phyloP scores from a whole-genome alignment of 2,113 vertebrate genomes.

The Pituophis catenifer region DNA sequence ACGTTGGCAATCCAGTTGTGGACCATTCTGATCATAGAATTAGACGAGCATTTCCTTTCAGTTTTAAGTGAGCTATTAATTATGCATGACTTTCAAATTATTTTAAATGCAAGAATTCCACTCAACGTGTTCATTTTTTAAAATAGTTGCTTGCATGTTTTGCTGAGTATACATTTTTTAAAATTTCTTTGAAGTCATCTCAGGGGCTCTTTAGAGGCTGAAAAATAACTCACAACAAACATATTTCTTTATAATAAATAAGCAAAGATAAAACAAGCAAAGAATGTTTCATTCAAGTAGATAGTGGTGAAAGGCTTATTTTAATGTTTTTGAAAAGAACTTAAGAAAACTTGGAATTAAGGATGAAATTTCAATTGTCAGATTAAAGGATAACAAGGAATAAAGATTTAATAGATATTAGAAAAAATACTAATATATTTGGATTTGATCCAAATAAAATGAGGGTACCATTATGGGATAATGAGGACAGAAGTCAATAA shows the following conservation, averaged over 20 bases:
- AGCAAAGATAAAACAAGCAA: background rate
- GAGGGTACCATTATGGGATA: background rate
- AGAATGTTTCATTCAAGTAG: background rate
- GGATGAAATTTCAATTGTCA: background rate
- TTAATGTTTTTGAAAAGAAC: background rate
- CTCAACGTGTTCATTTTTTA: background rate
- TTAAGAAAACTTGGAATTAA: background rate
- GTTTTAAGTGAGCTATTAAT: background rate
- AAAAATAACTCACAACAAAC: background rate
- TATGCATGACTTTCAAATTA: background rate
- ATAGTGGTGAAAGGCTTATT: background rate
- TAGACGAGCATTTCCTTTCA: background rate
- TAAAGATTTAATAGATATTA: background rate
- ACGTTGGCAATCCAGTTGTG: background rate
- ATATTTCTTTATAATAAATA: background rate
- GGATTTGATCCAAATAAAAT: background rate
- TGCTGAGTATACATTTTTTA: background rate
- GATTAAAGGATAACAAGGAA: background rate
- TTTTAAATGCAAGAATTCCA: background rate
- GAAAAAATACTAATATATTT: background rate
- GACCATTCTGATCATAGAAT: background rate
- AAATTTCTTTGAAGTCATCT: background rate
- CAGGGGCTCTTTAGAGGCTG: background rate
- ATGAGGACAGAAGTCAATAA: background rate
- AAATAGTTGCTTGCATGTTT: background rate